These are phyloP conservation scores for Lucinisca nassula DNA, from an alignment of 2,888 invertebrate species.

Conservation along the genomic window DNA sequence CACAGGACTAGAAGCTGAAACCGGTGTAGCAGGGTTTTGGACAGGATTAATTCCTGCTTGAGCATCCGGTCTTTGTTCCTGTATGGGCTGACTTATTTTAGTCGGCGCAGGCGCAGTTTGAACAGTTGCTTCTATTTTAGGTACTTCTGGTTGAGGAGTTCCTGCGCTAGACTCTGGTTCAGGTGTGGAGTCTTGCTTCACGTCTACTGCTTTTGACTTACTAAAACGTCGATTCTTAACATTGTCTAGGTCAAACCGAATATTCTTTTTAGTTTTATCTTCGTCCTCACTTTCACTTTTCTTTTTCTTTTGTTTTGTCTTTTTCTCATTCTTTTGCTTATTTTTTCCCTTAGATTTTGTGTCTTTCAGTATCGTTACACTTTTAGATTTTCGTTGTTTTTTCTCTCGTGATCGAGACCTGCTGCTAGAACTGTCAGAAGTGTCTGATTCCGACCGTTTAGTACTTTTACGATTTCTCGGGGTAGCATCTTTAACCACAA, in stretches of 20 bases:
- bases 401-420: constrained; percentile 28
- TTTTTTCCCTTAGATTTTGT: background rate
- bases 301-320: constrained; percentile 15
- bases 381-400: constrained; percentile 1
- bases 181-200: background rate
- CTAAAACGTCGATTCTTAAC: constrained; percentile 4
- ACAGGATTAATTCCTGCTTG: background rate
- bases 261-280: constrained; percentile 44
- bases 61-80: constrained; percentile 1
- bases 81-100: background rate
- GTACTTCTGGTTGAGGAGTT: background rate
- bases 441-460: constrained; percentile 30
- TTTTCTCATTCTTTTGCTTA: background rate
- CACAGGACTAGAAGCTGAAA: background rate
- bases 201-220: constrained; percentile 6
- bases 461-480: background rate
- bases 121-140: background rate
- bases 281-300: constrained; percentile 21
- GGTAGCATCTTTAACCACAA: constrained; percentile 43
- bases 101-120: background rate
- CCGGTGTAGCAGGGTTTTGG: background rate
- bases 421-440: constrained; percentile 17
- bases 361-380: background rate
- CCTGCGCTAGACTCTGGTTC: background rate
- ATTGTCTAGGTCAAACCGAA: constrained; percentile 54